Evolutionary conservation across 2,797 vertebrate genomes (phyloP).

Genomic region (Galaxias olidus): DNA sequence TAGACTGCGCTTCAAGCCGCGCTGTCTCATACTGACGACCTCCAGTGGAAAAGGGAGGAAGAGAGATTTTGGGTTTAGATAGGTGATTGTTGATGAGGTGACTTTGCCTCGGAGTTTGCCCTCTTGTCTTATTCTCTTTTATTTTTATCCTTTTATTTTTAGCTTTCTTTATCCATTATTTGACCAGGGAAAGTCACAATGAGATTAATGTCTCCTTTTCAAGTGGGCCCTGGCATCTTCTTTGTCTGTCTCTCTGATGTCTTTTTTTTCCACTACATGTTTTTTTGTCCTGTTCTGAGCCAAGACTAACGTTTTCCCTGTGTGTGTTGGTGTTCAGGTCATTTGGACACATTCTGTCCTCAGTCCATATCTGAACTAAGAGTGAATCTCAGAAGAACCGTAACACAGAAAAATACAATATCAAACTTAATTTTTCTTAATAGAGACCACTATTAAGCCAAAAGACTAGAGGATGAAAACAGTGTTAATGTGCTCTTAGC

Average conservation of each 20-base stretch:
- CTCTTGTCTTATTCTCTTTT: not conserved
- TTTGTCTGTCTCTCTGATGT: not conserved
- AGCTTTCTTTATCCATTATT: conserved; percentile 10
- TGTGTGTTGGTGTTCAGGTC: not conserved
- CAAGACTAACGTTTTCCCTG: not conserved
- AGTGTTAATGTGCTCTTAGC: no score
- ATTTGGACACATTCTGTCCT: no score
- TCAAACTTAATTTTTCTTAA: no score
- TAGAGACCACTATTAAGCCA: no score
- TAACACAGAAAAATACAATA: no score
- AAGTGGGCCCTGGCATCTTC: not conserved
- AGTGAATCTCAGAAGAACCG: no score
- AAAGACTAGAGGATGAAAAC: no score
- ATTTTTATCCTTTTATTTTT: no score
- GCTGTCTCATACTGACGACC: conserved; percentile 31
- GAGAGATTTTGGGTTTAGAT: conserved; percentile 36
- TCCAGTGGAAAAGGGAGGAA: not conserved
- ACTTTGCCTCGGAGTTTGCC: conserved; percentile 5
- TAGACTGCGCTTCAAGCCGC: conserved; percentile 8
- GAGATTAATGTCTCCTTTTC: no score
- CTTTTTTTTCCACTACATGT: not conserved
- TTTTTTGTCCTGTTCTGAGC: conserved; percentile 10
- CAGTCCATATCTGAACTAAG: not conserved
- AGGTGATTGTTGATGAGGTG: not conserved
- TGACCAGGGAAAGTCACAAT: not conserved